These are phyloP conservation scores for Tupaia chinensis DNA, from an alignment of 2,113 vertebrate species.

Conservation along the genomic window DNA sequence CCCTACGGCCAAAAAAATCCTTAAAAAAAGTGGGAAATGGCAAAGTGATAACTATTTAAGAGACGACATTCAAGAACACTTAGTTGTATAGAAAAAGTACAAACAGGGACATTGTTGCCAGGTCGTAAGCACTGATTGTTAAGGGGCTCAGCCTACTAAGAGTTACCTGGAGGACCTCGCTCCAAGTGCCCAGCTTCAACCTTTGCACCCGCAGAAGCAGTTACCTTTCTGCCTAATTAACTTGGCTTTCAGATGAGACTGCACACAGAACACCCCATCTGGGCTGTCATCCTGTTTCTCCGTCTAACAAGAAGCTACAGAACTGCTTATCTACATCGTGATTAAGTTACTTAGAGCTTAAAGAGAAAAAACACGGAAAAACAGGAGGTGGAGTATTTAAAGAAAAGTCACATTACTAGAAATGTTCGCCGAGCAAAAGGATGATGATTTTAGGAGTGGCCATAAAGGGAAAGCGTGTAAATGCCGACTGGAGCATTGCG, in stretches of 20 bases:
- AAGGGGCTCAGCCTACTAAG: background rate
- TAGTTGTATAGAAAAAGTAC: background rate
- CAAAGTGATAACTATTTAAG: background rate
- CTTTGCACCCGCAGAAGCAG: slow-evolving; percentile 43
- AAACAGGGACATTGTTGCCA: background rate
- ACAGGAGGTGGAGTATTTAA: background rate
- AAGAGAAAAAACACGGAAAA: background rate
- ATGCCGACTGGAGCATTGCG: background rate
- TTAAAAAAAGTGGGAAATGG: too few species aligned
- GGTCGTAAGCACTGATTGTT: background rate
- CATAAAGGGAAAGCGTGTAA: background rate
- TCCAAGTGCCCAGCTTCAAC: background rate
- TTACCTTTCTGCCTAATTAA: slow-evolving; percentile 68
- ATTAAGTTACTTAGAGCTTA: slow-evolving; percentile 37
- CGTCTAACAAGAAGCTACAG: background rate
- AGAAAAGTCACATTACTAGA: background rate
- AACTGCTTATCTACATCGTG: background rate
- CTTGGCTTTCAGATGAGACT: background rate
- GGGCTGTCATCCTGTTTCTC: background rate
- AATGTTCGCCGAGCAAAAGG: background rate
- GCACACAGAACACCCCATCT: background rate
- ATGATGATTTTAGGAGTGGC: background rate
- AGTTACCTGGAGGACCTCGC: background rate
- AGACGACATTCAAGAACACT: background rate
- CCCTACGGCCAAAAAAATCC: too few species aligned